These are phyloP conservation scores for Siphlonurus alternatus DNA, from an alignment of 2,888 invertebrate species.

Conservation along the genomic window DNA sequence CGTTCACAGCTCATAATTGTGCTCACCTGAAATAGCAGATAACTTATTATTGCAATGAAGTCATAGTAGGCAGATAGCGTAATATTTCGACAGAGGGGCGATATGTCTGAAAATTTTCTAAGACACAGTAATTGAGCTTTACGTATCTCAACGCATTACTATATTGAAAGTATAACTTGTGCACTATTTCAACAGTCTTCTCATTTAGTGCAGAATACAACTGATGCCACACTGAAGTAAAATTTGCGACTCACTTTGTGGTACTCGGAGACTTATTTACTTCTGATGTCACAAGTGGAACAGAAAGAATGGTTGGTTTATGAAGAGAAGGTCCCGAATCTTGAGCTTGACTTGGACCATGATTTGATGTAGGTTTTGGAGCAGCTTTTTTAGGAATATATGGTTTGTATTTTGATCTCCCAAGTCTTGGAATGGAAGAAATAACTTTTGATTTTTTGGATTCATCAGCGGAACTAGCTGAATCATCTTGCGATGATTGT, in stretches of 20 bases:
- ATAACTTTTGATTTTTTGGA: background rate
- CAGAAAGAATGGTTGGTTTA: background rate
- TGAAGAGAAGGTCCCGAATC: background rate
- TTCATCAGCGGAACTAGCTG: background rate
- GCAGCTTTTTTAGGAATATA: background rate
- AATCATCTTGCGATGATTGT: background rate
- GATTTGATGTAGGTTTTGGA: background rate
- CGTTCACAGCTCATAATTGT: too few species aligned
- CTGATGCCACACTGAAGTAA: too few species aligned
- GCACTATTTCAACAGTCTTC: too few species aligned
- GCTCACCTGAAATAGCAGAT: too few species aligned
- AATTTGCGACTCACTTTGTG: background rate
- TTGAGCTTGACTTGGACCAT: background rate
- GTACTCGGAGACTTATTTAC: background rate
- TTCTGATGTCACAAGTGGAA: background rate
- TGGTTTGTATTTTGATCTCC: background rate
- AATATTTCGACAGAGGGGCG: too few species aligned
- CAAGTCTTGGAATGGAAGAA: background rate
- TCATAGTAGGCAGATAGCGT: too few species aligned
- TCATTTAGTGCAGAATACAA: too few species aligned
- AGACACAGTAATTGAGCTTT: too few species aligned
- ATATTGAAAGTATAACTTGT: too few species aligned
- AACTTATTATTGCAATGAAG: too few species aligned
- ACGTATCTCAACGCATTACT: too few species aligned
- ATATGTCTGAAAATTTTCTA: too few species aligned